phyloP scores from a whole-genome alignment of 2,797 vertebrate species.

The Premnoplex brunnescens region DNA sequence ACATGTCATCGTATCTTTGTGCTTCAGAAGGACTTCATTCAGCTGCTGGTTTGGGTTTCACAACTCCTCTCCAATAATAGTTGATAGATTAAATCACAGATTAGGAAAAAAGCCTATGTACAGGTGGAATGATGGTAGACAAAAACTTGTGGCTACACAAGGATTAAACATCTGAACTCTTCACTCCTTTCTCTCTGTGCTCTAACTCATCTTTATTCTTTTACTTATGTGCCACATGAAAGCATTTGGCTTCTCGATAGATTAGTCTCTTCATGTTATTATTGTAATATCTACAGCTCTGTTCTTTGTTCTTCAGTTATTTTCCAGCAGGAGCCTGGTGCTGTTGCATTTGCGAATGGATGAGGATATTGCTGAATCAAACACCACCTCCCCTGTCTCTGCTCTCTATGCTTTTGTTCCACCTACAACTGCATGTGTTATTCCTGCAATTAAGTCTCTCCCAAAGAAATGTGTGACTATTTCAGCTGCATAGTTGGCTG shows the following conservation, averaged over 20 bases:
- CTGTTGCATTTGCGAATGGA: neutral
- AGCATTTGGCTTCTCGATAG: neutral
- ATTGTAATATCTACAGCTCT: neutral
- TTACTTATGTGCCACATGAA: neutral
- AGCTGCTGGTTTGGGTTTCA: neutral
- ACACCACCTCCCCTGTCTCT: neutral
- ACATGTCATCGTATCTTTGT: neutral
- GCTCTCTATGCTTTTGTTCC: neutral
- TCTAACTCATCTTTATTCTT: neutral
- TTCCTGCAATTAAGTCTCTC: constrained; percentile 30
- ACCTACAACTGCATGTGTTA: constrained; percentile 21
- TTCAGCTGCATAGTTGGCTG: constrained; percentile 43
- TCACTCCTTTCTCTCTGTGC: neutral
- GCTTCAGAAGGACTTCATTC: neutral
- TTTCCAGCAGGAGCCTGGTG: neutral
- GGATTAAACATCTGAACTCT: neutral
- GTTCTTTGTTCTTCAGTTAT: neutral
- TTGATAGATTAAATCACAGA: neutral
- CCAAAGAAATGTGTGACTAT: constrained; percentile 8
- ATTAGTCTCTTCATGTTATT: neutral
- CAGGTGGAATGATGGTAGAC: neutral
- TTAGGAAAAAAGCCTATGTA: neutral
- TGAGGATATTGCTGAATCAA: neutral
- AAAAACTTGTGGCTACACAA: neutral
- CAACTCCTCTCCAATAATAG: neutral